Conservation (phyloP, 2,113 vertebrate genomes). For the Corythornis cristatus region DNA sequence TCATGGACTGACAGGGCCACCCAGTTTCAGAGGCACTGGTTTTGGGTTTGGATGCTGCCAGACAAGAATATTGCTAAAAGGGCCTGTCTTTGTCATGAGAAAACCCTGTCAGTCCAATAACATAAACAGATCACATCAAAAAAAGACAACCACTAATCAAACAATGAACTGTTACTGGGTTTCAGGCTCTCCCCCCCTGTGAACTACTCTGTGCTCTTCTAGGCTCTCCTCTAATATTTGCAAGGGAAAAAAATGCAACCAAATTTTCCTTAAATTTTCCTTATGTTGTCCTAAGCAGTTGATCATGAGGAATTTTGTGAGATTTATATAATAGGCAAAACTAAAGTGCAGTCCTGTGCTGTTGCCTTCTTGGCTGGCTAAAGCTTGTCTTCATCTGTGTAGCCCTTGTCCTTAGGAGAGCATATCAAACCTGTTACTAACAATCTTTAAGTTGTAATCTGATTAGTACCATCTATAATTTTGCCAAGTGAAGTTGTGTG, state of each 20-base stretch:
- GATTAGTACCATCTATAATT: background rate
- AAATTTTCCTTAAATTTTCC: background rate
- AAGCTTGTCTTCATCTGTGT: background rate
- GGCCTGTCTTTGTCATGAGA: background rate
- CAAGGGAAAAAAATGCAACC: background rate
- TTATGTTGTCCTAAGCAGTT: background rate
- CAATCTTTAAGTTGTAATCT: background rate
- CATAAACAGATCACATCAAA: background rate
- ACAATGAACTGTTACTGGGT: background rate
- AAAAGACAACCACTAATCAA: background rate
- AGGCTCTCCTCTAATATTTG: background rate
- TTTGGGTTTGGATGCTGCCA: background rate
- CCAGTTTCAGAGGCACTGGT: conserved; percentile 3
- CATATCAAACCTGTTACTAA: background rate
- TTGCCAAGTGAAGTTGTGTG: background rate
- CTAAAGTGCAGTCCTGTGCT: background rate
- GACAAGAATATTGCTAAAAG: background rate
- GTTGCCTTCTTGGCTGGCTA: background rate
- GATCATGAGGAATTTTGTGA: background rate
- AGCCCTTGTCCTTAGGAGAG: background rate
- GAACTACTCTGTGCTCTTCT: background rate
- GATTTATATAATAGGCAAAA: background rate
- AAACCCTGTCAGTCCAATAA: background rate
- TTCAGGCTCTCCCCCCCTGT: background rate
- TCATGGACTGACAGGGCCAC: conserved; percentile 13